Base-by-base conservation (phyloP, 2,797 vertebrate species). In the Margarornis squamiger region DNA sequence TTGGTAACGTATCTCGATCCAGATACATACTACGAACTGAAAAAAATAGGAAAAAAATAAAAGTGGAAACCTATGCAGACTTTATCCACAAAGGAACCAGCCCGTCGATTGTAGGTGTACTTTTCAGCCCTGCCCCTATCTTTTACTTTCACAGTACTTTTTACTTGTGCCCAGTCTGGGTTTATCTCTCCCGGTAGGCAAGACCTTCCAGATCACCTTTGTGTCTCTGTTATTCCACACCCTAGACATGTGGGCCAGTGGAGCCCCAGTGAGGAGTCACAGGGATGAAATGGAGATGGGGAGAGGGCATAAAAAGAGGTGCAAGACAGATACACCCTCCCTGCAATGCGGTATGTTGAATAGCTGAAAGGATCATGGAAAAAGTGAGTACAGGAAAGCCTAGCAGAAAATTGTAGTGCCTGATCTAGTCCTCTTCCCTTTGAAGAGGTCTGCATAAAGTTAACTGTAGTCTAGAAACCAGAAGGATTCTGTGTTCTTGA, bases 121-220 rank as follows among this genome's bases (percentile, higher is more conserved):
- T 88, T 90, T 86, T 66, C 43, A 88, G 23, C 22, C 45, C 41
- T 16, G 10, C 16, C 16, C 10, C 32, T 45, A 8, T 81, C 30
- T 70, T 95, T 91, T 58, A 71, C 41, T 82, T 77, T 48, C 12
- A 9, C 5, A 5, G 4, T 7, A 21, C 45, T 71, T 74, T 66
- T 58, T 1, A 63, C 16, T 13, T 0, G 0, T 34, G 19, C 24
- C 54, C 30, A 48, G 19, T 49, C 45, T 26, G 29, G 2, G 16
- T 41, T 87, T 45, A 46, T 36, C 46, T 94, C 63, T 88, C 23
- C 43, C 70, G 55, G 79, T 18, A 34, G 29, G 13, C 15, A 36
- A 41, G 38, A 38, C 54, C 32, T 73, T 66, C 45, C 38, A 32
- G 52, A 45, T 39, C 20, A 29, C 6, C 32, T 54, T 85, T 68